Percentiles rank a stretch among this genome's conserved stretches.
phyloP scores from a whole-genome alignment of 2,113 vertebrate species.

The cattle (Bos taurus) region ARS-UCD2.0 NC_037339.1:60884001-60884500 shows the following conservation, averaged over 20 bases:
- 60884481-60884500: constrained; percentile 36
- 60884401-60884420: neutral
- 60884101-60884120: neutral
- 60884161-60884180: neutral
- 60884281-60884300: neutral
- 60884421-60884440: neutral
- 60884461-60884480: neutral
- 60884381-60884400: neutral
- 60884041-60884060: neutral
- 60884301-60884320: neutral
- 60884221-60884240: neutral
- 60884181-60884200: neutral
- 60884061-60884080: neutral
- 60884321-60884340: neutral
- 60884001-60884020: neutral
- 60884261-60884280: neutral
- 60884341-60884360: neutral
- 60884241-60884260: neutral
- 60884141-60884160: neutral
- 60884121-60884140: neutral
- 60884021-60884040: neutral
- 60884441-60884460: neutral
- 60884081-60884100: neutral
- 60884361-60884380: neutral
- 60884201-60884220: neutral